A percentile compares a stretch with the other conserved stretches of the same genome.
These are phyloP conservation scores for Ceriagrion tenellum DNA, from an alignment of 2,888 invertebrate genomes.

Conservation along the genomic window DNA sequence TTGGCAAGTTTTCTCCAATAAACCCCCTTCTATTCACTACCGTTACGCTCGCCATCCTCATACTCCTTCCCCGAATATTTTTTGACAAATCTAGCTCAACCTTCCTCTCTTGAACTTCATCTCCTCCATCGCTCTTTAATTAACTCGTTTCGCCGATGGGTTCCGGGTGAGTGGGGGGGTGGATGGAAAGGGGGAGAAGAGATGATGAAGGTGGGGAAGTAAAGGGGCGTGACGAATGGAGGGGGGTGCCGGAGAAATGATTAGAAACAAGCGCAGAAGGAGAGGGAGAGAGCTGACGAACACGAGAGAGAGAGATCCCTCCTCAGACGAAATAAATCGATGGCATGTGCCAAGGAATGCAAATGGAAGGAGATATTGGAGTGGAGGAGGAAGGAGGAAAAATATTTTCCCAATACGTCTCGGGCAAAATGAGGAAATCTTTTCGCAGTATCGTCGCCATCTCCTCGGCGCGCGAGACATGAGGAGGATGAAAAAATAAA, in stretches of 20 bases:
- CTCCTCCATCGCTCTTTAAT: neutral
- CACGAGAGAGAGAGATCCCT: neutral
- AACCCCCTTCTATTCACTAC: neutral
- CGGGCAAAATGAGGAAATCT: neutral
- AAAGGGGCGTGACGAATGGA: neutral
- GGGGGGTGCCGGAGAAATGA: neutral
- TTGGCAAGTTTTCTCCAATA: neutral
- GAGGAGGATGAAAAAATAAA: neutral
- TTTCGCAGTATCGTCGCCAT: neutral
- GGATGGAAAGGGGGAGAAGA: neutral
- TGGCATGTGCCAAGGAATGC: slow-evolving; percentile 8
- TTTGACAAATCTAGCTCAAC: neutral
- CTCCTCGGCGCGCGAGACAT: neutral
- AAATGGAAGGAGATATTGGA: slow-evolving; percentile 6
- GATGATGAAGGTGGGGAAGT: neutral
- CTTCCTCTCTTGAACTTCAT: neutral
- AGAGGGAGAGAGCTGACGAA: neutral
- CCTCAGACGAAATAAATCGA: slow-evolving; percentile 32
- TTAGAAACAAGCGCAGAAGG: neutral
- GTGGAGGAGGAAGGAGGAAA: neutral
- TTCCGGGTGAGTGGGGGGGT: neutral
- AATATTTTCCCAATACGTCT: neutral
- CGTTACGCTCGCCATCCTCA: neutral
- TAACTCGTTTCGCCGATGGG: neutral
- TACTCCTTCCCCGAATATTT: neutral